Evolutionary conservation across 2,888 invertebrate genomes (phyloP), one percentile per base, ranked within the genome.

Genomic region (Netelia melanura): DNA sequence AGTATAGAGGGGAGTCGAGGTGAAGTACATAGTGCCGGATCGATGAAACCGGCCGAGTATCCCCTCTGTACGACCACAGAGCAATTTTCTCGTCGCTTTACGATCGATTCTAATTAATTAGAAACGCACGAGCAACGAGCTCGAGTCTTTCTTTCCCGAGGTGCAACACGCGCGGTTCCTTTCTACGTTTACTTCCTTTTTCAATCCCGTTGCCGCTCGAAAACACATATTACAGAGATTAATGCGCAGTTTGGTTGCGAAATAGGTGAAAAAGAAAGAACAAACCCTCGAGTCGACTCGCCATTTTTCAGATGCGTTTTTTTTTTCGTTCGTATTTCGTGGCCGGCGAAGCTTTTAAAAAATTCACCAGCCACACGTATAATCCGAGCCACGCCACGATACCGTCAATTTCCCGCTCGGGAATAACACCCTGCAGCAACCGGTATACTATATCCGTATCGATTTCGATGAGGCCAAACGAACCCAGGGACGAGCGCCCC

Each of bases 101-200:
- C 90, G 89, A 90, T 90, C 90, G 90, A 91, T 91, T 90, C 88
- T 90, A 90, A 91, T 91, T 91, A 90, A 90, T 90, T 91, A 90
- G 88, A 90, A 90, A 91, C 88, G 89, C 89, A 44, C 61, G 48
- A 30, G 43, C 65, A 9, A 61, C 65, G 6, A 54, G 17, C 58
- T 58, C 58, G 38, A 3, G 38, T 48, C 72, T 72, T 10, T 25
- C 25, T 61, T n/a, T 38, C n/a, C 61, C 14, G 38, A 14, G 8
- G 38, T 56, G 8, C 30, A 10, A 71, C n/a, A 56, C 38, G 38
- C 38, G 38, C 38, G 38, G 38, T 70, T 70, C 30, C 54, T 25
- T 54, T 30, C 44, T 70, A 38, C 54, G 14, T 67, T 43, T 17
- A 21, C 9, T 67, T 8, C 48, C 11, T 67, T 48, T 48, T 10